Evolutionary conservation across 2,113 vertebrate species (phyloP).

Genomic region (Chascanopsetta lugubris): DNA sequence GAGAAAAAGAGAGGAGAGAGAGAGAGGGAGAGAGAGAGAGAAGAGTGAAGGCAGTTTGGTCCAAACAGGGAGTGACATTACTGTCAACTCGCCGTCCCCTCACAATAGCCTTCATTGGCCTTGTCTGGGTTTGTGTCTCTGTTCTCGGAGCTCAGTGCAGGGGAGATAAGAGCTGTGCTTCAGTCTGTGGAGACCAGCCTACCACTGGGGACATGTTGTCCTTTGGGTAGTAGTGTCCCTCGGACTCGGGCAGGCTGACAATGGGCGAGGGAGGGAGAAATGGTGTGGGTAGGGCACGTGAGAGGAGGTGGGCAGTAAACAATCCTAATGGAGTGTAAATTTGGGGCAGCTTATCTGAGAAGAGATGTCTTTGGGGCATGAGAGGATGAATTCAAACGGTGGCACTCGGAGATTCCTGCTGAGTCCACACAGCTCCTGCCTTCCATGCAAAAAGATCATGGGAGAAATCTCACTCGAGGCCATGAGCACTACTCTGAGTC

Average conservation of each 20-base stretch:
- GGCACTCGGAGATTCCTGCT: slow-evolving; percentile 53
- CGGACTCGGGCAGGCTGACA: slow-evolving; percentile 62
- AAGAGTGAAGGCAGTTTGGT: slow-evolving; percentile 38
- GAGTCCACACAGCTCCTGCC: slow-evolving; percentile 39
- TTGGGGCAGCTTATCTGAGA: slow-evolving; percentile 59
- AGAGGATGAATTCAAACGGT: slow-evolving; percentile 54
- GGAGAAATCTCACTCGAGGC: slow-evolving; percentile 15
- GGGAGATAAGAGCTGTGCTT: slow-evolving; percentile 58
- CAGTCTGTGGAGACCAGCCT: slow-evolving; percentile 62
- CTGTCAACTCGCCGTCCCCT: slow-evolving; percentile 57
- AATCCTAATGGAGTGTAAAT: slow-evolving; percentile 72
- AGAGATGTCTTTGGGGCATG: slow-evolving; percentile 43
- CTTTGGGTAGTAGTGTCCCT: slow-evolving; percentile 57
- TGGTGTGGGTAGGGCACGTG: slow-evolving; percentile 52
- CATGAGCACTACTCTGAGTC: slow-evolving; percentile 29
- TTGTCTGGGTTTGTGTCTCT: slow-evolving; percentile 60
- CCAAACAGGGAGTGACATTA: slow-evolving; percentile 66
- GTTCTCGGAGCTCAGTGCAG: slow-evolving; percentile 41
- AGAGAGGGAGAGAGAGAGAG: slow-evolving; percentile 20
- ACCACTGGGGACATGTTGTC: slow-evolving; percentile 70
- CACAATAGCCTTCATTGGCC: slow-evolving; percentile 39
- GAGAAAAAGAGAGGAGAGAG: slow-evolving; percentile 22
- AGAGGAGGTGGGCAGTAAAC: slow-evolving; percentile 54
- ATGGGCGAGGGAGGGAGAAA: slow-evolving; percentile 49
- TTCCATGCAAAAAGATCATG: slow-evolving; percentile 28